These are phyloP conservation scores for Triplophysa tibetana DNA, from an alignment of 2,113 vertebrate species.

Conservation along the genomic window DNA sequence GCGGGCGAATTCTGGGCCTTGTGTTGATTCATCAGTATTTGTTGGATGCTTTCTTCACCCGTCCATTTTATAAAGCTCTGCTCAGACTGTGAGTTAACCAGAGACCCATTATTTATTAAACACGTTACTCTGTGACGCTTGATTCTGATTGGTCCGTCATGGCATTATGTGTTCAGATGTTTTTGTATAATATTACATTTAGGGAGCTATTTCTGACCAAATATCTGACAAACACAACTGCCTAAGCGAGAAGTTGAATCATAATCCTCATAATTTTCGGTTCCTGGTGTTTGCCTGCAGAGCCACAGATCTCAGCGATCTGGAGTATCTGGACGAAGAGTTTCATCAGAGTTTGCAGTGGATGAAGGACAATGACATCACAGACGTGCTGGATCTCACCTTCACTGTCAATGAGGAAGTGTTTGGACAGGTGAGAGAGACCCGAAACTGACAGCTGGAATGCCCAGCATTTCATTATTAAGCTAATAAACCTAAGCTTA, in stretches of 20 bases:
- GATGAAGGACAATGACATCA: slow-evolving; percentile 94
- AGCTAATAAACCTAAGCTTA: too few species aligned
- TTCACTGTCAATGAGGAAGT: slow-evolving; percentile 91
- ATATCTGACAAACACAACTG: too few species aligned
- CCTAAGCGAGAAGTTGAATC: too few species aligned
- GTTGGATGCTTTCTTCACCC: slow-evolving; percentile 89
- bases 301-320: slow-evolving; percentile 85
- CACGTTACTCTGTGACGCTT: too few species aligned
- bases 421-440: slow-evolving; percentile 80
- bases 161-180: too few species aligned
- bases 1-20: slow-evolving; percentile 86
- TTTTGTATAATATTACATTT: too few species aligned
- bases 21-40: slow-evolving; percentile 90
- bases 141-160: too few species aligned
- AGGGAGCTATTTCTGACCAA: too few species aligned
- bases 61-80: slow-evolving; percentile 89
- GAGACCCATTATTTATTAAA: neutral
- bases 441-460: neutral
- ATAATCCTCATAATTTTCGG: too few species aligned
- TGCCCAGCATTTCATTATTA: neutral
- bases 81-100: slow-evolving; percentile 82
- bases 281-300: slow-evolving; percentile 60
- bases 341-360: slow-evolving; percentile 91
- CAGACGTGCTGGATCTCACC: slow-evolving; percentile 86
- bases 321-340: slow-evolving; percentile 90